phyloP scores from a whole-genome alignment of 2,113 vertebrate species.

The Pelecanus crispus region DNA sequence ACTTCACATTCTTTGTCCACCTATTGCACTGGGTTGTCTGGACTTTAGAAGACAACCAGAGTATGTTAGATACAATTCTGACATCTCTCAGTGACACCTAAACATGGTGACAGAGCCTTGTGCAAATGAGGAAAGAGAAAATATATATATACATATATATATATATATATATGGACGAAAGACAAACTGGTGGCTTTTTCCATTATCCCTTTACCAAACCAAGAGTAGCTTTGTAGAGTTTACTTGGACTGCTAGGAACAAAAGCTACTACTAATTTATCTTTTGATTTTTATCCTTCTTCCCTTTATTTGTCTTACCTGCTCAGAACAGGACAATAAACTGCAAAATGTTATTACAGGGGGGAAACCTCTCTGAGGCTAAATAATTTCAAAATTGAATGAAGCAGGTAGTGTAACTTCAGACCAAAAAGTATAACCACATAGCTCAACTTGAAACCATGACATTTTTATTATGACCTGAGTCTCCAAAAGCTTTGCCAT shows the following conservation, averaged over 20 bases:
- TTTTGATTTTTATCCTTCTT: not conserved
- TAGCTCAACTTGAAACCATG: not conserved
- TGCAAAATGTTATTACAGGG: not conserved
- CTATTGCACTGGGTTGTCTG: not conserved
- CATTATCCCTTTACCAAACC: not conserved
- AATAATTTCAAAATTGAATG: not conserved
- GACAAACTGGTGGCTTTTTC: not conserved
- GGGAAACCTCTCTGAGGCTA: not conserved
- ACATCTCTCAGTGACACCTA: not conserved
- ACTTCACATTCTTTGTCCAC: not conserved
- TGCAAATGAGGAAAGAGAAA: not conserved
- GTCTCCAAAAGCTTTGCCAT: not conserved
- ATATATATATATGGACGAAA: not conserved
- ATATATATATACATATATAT: not conserved
- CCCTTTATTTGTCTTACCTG: not conserved
- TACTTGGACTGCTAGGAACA: not conserved
- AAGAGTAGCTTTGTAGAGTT: not conserved
- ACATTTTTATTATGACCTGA: not conserved
- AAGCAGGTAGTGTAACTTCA: not conserved
- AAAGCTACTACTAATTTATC: not conserved
- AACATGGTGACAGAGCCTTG: fast-evolving
- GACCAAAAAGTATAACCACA: not conserved
- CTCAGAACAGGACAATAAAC: not conserved
- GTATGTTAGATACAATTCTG: not conserved
- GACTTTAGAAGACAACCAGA: not conserved